Percentiles rank a stretch among this genome's conserved stretches.
Conservation (phyloP, 23 tunicate species). For the Halocynthia roretzi region DNA sequence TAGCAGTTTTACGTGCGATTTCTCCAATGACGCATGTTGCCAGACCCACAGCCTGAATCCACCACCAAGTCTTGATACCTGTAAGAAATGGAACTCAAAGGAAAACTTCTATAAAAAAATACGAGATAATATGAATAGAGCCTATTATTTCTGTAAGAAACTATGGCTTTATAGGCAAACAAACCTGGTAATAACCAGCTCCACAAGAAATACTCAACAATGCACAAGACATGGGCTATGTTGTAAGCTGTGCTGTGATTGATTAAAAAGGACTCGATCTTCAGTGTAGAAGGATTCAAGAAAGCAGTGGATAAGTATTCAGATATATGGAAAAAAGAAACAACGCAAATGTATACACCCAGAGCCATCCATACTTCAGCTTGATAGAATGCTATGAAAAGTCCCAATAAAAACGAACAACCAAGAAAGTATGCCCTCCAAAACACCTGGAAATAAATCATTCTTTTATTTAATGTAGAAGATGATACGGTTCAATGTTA, state of each 20-base stretch:
- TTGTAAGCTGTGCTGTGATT: slow-evolving; percentile 86
- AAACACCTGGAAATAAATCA: slow-evolving; percentile 31
- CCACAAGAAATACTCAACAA: slow-evolving; percentile 46
- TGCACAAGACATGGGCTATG: slow-evolving; percentile 46
- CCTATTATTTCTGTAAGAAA: background rate
- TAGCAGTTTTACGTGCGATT: slow-evolving; percentile 57
- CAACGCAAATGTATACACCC: slow-evolving; percentile 50
- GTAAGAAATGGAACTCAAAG: background rate
- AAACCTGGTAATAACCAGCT: slow-evolving; percentile 50
- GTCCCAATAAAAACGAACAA: slow-evolving; percentile 23
- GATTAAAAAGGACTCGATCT: slow-evolving; percentile 61
- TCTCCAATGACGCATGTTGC: slow-evolving; percentile 49
- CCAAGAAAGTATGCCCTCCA: slow-evolving; percentile 72
- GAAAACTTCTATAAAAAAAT: background rate
- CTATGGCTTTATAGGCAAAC: background rate
- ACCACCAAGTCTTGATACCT: slow-evolving; percentile 31
- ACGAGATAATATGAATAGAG: background rate
- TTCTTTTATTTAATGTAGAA: too few relatives aligned
- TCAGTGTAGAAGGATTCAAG: slow-evolving; percentile 64
- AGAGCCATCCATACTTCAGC: slow-evolving; percentile 15
- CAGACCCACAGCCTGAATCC: slow-evolving; percentile 36
- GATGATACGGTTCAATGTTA: too few relatives aligned
- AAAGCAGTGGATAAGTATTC: slow-evolving; percentile 89
- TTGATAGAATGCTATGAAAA: background rate
- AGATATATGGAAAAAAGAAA: slow-evolving; percentile 75